Percentiles rank a stretch among this genome's conserved stretches.
These are phyloP conservation scores for Cataglyphis rosenhaueri DNA, from an alignment of 2,888 invertebrate genomes.

Conservation along the genomic window DNA sequence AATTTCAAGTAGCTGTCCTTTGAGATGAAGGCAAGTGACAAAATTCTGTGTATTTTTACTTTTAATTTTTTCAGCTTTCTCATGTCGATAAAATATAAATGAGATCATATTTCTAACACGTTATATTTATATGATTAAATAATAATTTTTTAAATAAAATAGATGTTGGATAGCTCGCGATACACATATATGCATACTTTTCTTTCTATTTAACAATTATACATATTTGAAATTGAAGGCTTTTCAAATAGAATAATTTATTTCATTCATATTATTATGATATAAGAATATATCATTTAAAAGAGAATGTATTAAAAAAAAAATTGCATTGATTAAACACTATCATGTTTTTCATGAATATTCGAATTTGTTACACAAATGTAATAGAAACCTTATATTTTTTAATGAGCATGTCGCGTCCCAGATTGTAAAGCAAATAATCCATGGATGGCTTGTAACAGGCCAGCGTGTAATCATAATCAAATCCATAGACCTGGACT, in stretches of 20 bases:
- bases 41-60: not conserved
- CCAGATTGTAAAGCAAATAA: slow-evolving; percentile 95
- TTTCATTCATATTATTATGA: not conserved
- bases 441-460: slow-evolving; percentile 97
- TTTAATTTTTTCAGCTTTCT: not conserved
- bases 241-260: not conserved
- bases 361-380: slow-evolving; percentile 4
- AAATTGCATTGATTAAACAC: not conserved
- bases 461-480: slow-evolving; percentile 99
- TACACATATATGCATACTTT: not conserved
- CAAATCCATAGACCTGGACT: slow-evolving; percentile 98
- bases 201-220: not conserved
- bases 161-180: not conserved
- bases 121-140: not conserved
- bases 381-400: slow-evolving; percentile 91
- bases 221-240: not conserved
- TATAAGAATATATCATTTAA: not conserved
- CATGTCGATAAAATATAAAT: slow-evolving; percentile 55
- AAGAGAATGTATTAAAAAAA: not conserved
- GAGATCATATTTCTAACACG: not conserved
- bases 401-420: slow-evolving; percentile 93
- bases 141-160: not conserved
- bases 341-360: not conserved
- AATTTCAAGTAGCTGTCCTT: slow-evolving; percentile 1
- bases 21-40: not conserved